Evolutionary conservation across 2,888 invertebrate genomes (phyloP).

Genomic region (Drosophila quasianomalipes): DNA sequence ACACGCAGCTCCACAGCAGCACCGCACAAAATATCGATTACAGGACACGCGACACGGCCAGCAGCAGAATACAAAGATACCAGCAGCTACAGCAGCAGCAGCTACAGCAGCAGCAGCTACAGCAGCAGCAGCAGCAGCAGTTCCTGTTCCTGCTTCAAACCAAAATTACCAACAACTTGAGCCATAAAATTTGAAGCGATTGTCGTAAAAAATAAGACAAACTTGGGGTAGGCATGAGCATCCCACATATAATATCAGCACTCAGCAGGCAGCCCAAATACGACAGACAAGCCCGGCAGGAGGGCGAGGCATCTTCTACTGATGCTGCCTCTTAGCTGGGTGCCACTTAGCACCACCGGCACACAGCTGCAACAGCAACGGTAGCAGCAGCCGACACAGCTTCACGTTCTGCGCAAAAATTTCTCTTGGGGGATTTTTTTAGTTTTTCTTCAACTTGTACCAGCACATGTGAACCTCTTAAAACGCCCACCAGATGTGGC

Average conservation of each 20-base stretch:
- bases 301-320: constrained; percentile 20
- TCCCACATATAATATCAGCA: constrained; percentile 40
- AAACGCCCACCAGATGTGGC: constrained; percentile 57
- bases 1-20: constrained; percentile 47
- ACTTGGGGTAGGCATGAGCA: constrained; percentile 34
- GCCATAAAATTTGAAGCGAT: constrained; percentile 76
- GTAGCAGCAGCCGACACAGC: constrained; percentile 17
- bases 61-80: constrained; percentile 12
- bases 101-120: constrained; percentile 19
- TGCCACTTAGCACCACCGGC: constrained; percentile 68
- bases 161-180: constrained; percentile 65
- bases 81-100: constrained; percentile 21
- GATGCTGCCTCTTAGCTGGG: constrained; percentile 63
- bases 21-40: constrained; percentile 66
- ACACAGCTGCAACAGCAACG: constrained; percentile 37
- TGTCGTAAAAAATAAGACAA: constrained; percentile 57
- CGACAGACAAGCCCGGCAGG: constrained; percentile 4
- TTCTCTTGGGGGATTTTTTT: constrained; percentile 49
- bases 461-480: constrained; percentile 52
- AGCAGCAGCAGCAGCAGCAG: constrained; percentile 10
- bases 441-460: constrained; percentile 50
- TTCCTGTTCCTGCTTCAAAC: constrained; percentile 19
- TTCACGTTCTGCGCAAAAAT: constrained; percentile 53
- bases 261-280: constrained; percentile 39
- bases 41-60: constrained; percentile 40